Conservation (phyloP, 1,140 invertebrate species). For the Stegodyphus dumicola region DNA sequence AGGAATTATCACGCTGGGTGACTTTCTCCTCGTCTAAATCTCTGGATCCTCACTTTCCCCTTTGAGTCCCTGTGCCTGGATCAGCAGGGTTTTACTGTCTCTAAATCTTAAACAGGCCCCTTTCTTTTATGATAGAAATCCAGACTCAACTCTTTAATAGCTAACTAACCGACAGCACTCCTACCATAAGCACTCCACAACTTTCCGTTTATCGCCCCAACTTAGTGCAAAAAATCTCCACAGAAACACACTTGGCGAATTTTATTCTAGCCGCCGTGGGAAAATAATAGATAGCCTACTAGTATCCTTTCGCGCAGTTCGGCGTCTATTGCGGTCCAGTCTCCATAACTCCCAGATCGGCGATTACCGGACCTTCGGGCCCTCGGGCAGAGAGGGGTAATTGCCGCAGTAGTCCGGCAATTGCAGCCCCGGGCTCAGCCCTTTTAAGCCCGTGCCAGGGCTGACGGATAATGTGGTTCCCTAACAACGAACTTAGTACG, state of each 20-base stretch:
- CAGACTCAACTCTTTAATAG: slow-evolving; percentile 40
- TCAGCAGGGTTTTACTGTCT: background rate
- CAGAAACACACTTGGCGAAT: slow-evolving; percentile 41
- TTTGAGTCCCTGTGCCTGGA: no score
- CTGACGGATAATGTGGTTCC: slow-evolving; percentile 23
- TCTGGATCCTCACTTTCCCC: no score
- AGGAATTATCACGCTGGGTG: no score
- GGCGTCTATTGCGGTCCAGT: slow-evolving; percentile 21
- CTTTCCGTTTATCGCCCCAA: slow-evolving; percentile 32
- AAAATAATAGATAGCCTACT: slow-evolving; percentile 45
- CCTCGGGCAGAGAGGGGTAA: slow-evolving; percentile 52
- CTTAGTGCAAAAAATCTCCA: slow-evolving; percentile 24
- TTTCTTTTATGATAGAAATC: slow-evolving; percentile 2
- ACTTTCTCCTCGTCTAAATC: no score
- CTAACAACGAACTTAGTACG: slow-evolving; percentile 2
- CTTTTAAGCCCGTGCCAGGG: slow-evolving; percentile 35
- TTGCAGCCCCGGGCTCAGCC: slow-evolving; percentile 32
- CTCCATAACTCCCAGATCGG: slow-evolving; percentile 53
- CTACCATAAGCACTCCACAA: slow-evolving; percentile 32
- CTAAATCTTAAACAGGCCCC: background rate
- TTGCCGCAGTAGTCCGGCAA: slow-evolving; percentile 54
- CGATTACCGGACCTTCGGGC: slow-evolving; percentile 49
- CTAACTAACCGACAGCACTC: slow-evolving; percentile 34
- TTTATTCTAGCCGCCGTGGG: slow-evolving; percentile 29
- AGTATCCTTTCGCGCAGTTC: background rate